Evolutionary conservation across 2,113 vertebrate genomes (phyloP), one percentile per base, ranked within the genome.

Genomic region (Gadus chalcogrammus): DNA sequence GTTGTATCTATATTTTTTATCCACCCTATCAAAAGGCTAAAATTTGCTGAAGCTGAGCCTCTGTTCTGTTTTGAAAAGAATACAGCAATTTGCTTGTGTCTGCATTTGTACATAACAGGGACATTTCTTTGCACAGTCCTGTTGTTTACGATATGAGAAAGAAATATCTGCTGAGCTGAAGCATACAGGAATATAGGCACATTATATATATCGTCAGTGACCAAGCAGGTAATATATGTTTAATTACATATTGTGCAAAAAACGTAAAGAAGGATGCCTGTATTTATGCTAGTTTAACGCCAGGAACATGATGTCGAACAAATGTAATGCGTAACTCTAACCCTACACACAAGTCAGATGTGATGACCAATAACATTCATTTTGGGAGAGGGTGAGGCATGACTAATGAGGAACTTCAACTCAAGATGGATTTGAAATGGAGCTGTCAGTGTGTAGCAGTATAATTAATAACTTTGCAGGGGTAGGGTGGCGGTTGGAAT

Each of bases 401-500:
- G 55, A 58, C 53, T 15, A n/a, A 58, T 5, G 1, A 58, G 4
- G 17, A 17, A 16, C 16, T 58, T 2, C 5, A 58, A 16, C 15
- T 16, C 15, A 58, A 58, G 55, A n/a, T 16, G 4, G 13, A 16
- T 58, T 58, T 58, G 55, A 58, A n/a, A 58, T 1, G 5, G 7
- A 58, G 55, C 15, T n/a, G 55, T 58, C 55, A 17, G 53, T 3
- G n/a, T 58, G 55, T 58, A 17, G 15, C 55, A 58, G 55, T n/a
- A 42, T 38, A 35, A 71, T 76, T 71, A 76, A 61, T 59, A 48
- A 61, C 59, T 61, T 11, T 7, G 11, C 22, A n/a, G n/a, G 58
- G 61, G 60, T 61, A 61, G n/a, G 61, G 28, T 0, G 18, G 38
- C 1, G 38, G 38, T 42, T 6, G 38, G 42, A 48, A 48, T 48